These are phyloP conservation scores for Hetaerina americana DNA, from an alignment of 1,140 invertebrate species.

Conservation along the genomic window DNA sequence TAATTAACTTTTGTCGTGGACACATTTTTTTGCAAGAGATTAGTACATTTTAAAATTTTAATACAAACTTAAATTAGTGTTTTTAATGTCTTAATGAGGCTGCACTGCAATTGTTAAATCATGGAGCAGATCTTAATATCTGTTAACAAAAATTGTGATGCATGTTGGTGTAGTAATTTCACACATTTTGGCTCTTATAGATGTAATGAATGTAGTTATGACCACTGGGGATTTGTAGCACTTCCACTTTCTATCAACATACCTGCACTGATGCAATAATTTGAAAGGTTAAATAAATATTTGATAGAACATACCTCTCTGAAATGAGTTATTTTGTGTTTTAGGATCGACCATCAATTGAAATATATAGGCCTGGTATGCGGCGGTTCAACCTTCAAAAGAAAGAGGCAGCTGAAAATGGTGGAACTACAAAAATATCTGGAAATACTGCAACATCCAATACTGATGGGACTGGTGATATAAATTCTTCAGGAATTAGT, in stretches of 20 bases:
- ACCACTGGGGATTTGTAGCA: neutral
- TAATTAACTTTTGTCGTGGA: no score
- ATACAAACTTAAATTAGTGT: no score
- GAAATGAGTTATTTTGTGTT: conserved; percentile 12
- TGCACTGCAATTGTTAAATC: no score
- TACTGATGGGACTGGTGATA: conserved; percentile 24
- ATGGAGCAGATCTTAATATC: no score
- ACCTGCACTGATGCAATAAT: no score
- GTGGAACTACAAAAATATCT: neutral
- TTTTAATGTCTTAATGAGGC: no score
- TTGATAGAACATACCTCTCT: neutral
- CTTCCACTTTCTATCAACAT: neutral
- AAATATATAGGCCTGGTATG: conserved; percentile 61
- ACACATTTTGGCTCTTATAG: neutral
- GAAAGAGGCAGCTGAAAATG: conserved; percentile 41
- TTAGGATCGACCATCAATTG: conserved; percentile 54
- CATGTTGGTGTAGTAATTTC: neutral
- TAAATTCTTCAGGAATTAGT: conserved; percentile 13
- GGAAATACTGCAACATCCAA: neutral
- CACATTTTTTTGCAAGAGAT: no score
- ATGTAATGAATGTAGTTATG: neutral
- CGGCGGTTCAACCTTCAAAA: conserved; percentile 53
- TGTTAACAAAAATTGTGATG: no score
- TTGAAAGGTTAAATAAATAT: no score
- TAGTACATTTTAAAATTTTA: no score